Evolutionary conservation across 1,140 invertebrate species (phyloP).

Genomic region (Calosoma granatense): DNA sequence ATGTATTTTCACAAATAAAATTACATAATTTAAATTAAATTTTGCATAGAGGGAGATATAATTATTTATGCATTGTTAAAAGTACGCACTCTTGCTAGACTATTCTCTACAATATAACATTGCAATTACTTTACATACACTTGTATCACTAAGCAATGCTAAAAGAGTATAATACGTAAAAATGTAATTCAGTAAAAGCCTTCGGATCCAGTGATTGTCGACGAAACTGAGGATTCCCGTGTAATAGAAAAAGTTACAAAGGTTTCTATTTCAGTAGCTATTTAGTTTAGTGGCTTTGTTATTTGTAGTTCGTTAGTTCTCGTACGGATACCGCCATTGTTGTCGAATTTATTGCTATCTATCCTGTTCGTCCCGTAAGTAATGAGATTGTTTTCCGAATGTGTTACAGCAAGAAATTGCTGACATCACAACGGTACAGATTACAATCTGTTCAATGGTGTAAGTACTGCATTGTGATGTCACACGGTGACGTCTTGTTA

Average conservation of each 20-base stretch:
- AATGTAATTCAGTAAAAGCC: not conserved
- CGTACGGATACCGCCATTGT: not conserved
- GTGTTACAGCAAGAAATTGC: not conserved
- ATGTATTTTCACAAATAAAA: too few relatives aligned
- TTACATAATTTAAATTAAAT: too few relatives aligned
- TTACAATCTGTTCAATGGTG: not conserved
- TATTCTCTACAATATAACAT: too few relatives aligned
- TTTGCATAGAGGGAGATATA: too few relatives aligned
- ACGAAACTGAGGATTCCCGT: not conserved
- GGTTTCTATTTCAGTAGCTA: conserved; percentile 1
- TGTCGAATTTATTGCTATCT: conserved; percentile 5
- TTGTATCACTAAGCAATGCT: too few relatives aligned
- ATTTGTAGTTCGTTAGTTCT: conserved; percentile 6
- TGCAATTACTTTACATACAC: too few relatives aligned
- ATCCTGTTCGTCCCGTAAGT: not conserved
- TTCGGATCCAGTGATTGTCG: not conserved
- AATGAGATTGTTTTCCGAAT: conserved; percentile 6
- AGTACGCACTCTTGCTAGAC: too few relatives aligned
- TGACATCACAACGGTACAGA: not conserved
- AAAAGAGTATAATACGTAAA: not conserved
- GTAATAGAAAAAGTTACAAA: not conserved
- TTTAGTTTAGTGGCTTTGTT: conserved; percentile 7
- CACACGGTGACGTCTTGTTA: too few relatives aligned
- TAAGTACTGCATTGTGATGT: too few relatives aligned
- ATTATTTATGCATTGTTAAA: too few relatives aligned